A percentile compares a stretch with the other conserved stretches of the same genome.
Evolutionary conservation across 1,140 invertebrate genomes (phyloP).

Genomic region (Cyrtorhinus lividipennis): DNA sequence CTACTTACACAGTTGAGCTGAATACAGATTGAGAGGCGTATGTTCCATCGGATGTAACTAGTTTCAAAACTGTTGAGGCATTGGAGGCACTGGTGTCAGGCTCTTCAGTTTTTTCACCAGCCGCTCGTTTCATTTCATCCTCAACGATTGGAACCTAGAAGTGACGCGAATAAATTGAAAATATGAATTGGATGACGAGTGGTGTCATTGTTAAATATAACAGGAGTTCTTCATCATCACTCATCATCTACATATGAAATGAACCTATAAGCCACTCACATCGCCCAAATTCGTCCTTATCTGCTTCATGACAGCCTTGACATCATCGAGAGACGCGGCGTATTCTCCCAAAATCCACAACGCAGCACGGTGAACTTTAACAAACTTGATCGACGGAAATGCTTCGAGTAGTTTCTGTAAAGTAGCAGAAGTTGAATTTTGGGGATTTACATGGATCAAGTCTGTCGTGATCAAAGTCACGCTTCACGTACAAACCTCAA

Average conservation of each 20-base stretch:
- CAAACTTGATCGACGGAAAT: constrained; percentile 67
- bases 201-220: too few species aligned
- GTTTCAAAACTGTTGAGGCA: constrained; percentile 38
- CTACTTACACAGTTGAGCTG: constrained; percentile 56
- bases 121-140: constrained; percentile 59
- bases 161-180: too few species aligned
- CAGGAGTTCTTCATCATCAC: too few species aligned
- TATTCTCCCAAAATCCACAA: constrained; percentile 99
- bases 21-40: constrained; percentile 97
- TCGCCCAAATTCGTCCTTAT: constrained; percentile 67
- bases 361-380: constrained; percentile 79
- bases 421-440: too few species aligned
- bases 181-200: too few species aligned
- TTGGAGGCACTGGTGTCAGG: constrained; percentile 24
- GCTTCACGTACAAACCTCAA: too few species aligned
- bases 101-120: constrained; percentile 47
- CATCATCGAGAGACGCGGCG: constrained; percentile 60
- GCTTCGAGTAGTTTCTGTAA: constrained; percentile 58
- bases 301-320: constrained; percentile 60
- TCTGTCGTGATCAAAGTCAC: too few species aligned
- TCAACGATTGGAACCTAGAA: constrained; percentile 82
- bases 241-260: too few species aligned
- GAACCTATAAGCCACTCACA: too few species aligned
- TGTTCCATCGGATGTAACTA: constrained; percentile 96
- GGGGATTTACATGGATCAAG: too few species aligned